A percentile compares a stretch with the other conserved stretches of the same genome.
These are phyloP conservation scores for Tragulus kanchil DNA, from an alignment of 2,113 vertebrate species.

Conservation along the genomic window DNA sequence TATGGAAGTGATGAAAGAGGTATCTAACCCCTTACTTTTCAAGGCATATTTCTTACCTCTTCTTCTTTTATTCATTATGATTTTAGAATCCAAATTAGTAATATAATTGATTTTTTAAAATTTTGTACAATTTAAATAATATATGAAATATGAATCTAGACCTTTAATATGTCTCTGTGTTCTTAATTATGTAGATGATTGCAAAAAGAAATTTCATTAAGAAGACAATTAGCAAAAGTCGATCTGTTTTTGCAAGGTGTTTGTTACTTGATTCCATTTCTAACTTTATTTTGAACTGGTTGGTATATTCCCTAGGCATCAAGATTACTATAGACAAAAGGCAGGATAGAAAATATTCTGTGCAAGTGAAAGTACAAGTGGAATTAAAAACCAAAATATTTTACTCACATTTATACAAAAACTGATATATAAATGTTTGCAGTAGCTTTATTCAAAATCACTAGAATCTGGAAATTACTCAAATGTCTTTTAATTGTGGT, in stretches of 20 bases:
- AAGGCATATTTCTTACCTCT: not conserved
- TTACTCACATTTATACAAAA: not conserved
- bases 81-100: not conserved
- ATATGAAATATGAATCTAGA: not conserved
- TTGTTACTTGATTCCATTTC: not conserved
- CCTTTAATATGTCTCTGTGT: not conserved
- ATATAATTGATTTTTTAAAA: not conserved
- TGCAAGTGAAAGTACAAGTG: not conserved
- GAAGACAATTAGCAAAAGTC: not conserved
- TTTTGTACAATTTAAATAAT: not conserved
- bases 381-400: not conserved
- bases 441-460: not conserved
- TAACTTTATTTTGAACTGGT: conserved; percentile 77
- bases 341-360: conserved; percentile 5
- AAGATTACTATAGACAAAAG: not conserved
- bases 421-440: not conserved
- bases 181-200: not conserved
- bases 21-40: not conserved
- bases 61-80: not conserved
- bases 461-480: not conserved
- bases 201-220: not conserved
- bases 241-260: not conserved
- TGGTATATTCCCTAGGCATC: conserved; percentile 72
- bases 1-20: not conserved
- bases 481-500: not conserved